phyloP scores from a whole-genome alignment of 2,113 vertebrate genomes.

The Eurypyga helias region DNA sequence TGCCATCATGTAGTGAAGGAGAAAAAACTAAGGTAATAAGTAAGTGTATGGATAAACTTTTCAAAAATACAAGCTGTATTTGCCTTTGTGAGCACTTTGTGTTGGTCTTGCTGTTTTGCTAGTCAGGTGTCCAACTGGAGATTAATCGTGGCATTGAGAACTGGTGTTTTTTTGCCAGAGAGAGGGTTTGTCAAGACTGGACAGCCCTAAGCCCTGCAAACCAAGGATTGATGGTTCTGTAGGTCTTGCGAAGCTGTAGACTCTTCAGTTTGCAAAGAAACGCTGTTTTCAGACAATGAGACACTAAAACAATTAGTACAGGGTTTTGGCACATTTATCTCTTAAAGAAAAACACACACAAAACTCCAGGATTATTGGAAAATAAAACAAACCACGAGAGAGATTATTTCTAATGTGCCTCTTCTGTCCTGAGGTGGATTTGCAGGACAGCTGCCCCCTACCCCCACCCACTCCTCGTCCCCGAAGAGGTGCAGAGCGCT shows the following conservation, averaged over 20 bases:
- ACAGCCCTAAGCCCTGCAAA: background rate
- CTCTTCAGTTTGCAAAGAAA: background rate
- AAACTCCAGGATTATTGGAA: background rate
- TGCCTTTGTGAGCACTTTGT: background rate
- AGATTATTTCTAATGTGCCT: background rate
- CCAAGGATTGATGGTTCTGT: background rate
- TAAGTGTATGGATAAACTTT: background rate
- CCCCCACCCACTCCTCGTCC: no score
- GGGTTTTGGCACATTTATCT: background rate
- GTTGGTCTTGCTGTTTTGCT: background rate
- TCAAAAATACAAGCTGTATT: background rate
- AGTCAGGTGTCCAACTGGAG: background rate
- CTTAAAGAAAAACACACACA: background rate
- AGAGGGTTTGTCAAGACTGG: background rate
- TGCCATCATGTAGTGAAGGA: background rate
- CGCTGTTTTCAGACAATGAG: background rate
- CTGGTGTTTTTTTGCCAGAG: background rate
- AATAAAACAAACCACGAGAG: background rate
- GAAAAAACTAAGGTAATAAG: background rate
- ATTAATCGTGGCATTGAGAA: background rate
- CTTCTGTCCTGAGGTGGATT: background rate
- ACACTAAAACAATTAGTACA: background rate
- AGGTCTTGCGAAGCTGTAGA: background rate
- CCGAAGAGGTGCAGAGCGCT: fast-evolving
- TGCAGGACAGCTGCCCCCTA: background rate